Evolutionary conservation across 2,797 vertebrate genomes (phyloP), one percentile per base, ranked within the genome.

Genomic region (Peromyscus nudipes): DNA sequence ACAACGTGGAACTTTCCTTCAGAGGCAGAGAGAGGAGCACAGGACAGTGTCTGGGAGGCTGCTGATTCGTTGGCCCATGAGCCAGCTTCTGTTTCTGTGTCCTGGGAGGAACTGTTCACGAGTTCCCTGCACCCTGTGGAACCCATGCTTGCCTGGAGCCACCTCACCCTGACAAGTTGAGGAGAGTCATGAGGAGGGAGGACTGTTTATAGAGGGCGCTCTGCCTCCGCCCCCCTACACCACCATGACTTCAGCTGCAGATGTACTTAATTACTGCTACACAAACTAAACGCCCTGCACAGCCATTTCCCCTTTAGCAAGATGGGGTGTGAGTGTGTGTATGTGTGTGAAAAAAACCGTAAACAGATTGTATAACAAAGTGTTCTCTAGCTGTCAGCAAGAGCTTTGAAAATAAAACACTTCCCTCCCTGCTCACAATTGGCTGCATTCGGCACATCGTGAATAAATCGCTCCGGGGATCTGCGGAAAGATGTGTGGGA

Each of bases 281-380:
- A 98, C 98, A 98, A 89, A 94, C 96, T 96, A 96, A 98, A 98
- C 97, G 95, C 97, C 97, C 97, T 73, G 97, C 96, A 73, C 97
- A 97, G 98, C 97, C 96, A 97, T 98, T 98, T 98, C 98, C 98
- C 98, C 98, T 97, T 97, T 94, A 98, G 98, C 98, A 94, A 98
- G 98, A 97, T 49, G 55, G 13, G 52, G 90, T 88, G 91, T 69
- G 86, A 37, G 89, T 76, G 52, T 98, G 95, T 98, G 94, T 43
- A 81, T 64, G 62, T 43, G 84, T 52, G 75, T 97, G 97, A 96
- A 98, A 97, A 98, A 98, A 98, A 98, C n/a, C 98, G 96, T 98
- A 99, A 99, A 99, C 99, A 99, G 99, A 99, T 98, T 99, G 99
- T 99, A 98, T 98, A 98, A 99, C 99, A 99, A 98, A 99, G 98